A percentile compares a stretch with the other conserved stretches of the same genome.
Evolutionary conservation across 35 echinoderm and acorn worm species (phyloP).

Genomic region (Apostichopus californicus): DNA sequence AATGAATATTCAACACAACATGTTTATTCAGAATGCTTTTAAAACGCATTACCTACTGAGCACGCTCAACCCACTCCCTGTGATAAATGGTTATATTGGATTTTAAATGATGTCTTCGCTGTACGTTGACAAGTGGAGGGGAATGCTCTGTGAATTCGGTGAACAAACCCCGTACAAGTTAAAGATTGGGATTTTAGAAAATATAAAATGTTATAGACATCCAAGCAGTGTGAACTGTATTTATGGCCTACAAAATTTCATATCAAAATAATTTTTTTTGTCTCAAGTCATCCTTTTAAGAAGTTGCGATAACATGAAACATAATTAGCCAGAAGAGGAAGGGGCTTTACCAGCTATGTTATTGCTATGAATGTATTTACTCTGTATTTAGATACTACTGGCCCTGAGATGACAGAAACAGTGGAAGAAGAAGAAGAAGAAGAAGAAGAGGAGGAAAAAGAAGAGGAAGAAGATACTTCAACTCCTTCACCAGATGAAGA

Average conservation of each 20-base stretch:
- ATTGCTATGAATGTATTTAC: neutral
- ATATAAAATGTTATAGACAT: no score
- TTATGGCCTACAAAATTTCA: neutral
- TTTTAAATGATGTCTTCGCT: no score
- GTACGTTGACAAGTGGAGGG: no score
- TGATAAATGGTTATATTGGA: no score
- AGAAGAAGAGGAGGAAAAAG: neutral
- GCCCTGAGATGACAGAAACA: neutral
- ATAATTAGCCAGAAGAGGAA: neutral
- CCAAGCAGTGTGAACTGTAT: no score
- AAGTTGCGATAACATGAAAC: neutral
- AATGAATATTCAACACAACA: no score
- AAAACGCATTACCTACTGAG: no score
- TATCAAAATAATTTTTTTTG: neutral
- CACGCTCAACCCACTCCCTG: no score
- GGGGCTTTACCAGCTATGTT: neutral
- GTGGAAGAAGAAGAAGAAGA: neutral
- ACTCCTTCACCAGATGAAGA: constrained; percentile 39
- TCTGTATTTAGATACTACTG: neutral
- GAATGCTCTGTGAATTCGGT: no score
- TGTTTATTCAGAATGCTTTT: no score
- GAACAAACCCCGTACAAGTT: no score
- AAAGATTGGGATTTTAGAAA: no score
- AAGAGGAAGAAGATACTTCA: neutral
- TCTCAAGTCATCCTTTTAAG: neutral